Conservation (phyloP, 2,888 invertebrate species). For the Euplexia lucipara region DNA sequence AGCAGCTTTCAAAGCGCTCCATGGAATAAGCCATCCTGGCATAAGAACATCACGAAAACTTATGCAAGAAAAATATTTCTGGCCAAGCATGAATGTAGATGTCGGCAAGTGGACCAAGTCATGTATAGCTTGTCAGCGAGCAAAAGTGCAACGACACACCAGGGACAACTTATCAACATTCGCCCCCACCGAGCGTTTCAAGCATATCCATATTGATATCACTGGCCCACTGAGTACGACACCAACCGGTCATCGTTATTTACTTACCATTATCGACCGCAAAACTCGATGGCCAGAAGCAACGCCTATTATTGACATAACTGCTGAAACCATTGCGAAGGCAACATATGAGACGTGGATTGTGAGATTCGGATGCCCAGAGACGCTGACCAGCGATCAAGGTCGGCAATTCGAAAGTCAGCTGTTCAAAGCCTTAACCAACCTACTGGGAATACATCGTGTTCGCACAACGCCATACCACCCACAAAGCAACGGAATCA, state of each 20-base stretch:
- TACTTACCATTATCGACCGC: slow-evolving; percentile 5
- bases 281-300: neutral
- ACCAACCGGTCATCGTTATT: neutral
- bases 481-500: no score
- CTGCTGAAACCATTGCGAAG: neutral
- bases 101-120: neutral
- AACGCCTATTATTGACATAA: neutral
- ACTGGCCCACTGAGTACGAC: slow-evolving; percentile 3
- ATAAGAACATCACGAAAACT: no score
- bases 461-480: no score
- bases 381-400: neutral
- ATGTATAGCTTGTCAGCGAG: slow-evolving; percentile 1
- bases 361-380: no score
- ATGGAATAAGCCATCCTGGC: no score
- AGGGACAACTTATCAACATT: neutral
- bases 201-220: slow-evolving; percentile 1
- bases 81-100: no score
- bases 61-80: no score
- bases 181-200: neutral
- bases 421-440: no score
- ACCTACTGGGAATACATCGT: no score
- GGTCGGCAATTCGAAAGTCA: no score
- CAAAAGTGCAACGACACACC: neutral
- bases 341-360: neutral
- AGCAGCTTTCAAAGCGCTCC: no score